phyloP scores from a whole-genome alignment of 92 coral and sea anemone species.

The Ricordea florida region DNA sequence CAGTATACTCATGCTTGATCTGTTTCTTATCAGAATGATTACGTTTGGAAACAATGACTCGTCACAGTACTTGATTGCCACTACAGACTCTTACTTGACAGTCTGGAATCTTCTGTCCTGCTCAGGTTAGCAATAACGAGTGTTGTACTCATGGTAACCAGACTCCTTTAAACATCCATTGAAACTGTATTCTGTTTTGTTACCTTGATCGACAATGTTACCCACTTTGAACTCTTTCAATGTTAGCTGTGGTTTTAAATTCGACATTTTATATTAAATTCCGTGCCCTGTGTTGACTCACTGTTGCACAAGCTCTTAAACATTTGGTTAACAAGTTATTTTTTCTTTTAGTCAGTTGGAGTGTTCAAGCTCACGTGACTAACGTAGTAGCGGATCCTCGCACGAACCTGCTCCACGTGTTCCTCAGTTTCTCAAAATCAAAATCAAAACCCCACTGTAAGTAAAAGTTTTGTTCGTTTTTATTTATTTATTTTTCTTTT shows the following conservation, averaged over 20 bases:
- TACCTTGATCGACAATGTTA: too few relatives aligned
- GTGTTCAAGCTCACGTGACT: slow-evolving; percentile 72
- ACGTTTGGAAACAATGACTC: slow-evolving; percentile 71
- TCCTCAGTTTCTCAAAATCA: slow-evolving; percentile 66
- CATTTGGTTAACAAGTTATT: neutral
- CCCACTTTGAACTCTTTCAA: too few relatives aligned
- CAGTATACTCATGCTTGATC: neutral
- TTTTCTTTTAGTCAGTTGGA: slow-evolving; percentile 76
- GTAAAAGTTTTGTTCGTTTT: slow-evolving; percentile 14
- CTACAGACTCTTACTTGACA: slow-evolving; percentile 59
- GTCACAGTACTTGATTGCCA: slow-evolving; percentile 67
- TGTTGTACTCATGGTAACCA: too few relatives aligned
- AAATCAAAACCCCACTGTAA: slow-evolving; percentile 78
- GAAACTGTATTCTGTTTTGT: too few relatives aligned
- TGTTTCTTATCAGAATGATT: slow-evolving; percentile 50
- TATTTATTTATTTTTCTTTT: neutral
- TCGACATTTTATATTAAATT: too few relatives aligned
- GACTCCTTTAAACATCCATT: too few relatives aligned
- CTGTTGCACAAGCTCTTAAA: neutral
- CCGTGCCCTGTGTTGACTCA: too few relatives aligned
- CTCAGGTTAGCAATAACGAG: slow-evolving; percentile 38
- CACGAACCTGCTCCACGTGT: slow-evolving; percentile 63
- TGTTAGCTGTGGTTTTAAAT: too few relatives aligned
- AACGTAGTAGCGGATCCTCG: slow-evolving; percentile 75
- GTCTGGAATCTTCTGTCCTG: slow-evolving; percentile 87